Percentiles rank a stretch among this genome's conserved stretches.
Evolutionary conservation across 2,797 vertebrate genomes (phyloP).

Genomic region (Microctenopoma lineatum): DNA sequence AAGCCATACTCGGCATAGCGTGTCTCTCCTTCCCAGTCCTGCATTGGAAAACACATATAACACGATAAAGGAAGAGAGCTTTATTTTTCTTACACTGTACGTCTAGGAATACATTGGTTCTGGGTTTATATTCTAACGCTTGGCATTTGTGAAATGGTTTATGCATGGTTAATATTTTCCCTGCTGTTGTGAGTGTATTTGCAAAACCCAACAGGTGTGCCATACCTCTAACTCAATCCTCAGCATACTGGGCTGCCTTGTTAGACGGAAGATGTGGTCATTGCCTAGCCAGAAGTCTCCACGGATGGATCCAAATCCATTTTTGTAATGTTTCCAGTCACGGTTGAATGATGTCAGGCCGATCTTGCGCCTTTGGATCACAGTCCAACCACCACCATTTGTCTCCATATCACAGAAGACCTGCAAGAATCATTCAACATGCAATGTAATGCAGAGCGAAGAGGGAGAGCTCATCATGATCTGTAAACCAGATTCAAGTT

Average conservation of each 20-base stretch:
- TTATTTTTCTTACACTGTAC: slow-evolving; percentile 24
- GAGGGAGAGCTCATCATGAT: not conserved
- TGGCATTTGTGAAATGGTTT: slow-evolving; percentile 25
- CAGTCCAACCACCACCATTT: slow-evolving; percentile 94
- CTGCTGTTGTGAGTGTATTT: no score
- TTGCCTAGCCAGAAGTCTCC: slow-evolving; percentile 99
- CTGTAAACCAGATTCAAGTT: not conserved
- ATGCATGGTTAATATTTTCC: slow-evolving; percentile 7
- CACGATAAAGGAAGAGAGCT: slow-evolving; percentile 30
- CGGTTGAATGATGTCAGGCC: slow-evolving; percentile 92
- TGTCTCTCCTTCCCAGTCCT: slow-evolving; percentile 93
- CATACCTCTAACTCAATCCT: slow-evolving; percentile 93
- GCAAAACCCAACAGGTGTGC: slow-evolving; percentile 3
- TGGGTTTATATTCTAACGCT: slow-evolving; percentile 22
- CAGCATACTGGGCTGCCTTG: slow-evolving; percentile 89
- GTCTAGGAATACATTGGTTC: slow-evolving; percentile 5
- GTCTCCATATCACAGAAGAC: slow-evolving; percentile 98
- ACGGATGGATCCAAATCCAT: slow-evolving; percentile 92
- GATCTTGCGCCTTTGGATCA: slow-evolving; percentile 94
- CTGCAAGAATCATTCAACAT: slow-evolving; percentile 70
- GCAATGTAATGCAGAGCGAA: slow-evolving; percentile 2
- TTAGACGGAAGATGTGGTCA: slow-evolving; percentile 93
- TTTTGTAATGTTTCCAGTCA: slow-evolving; percentile 96
- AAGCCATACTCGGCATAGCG: slow-evolving; percentile 90
- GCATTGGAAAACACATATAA: slow-evolving; percentile 50